Evolutionary conservation across 1,140 invertebrate genomes (phyloP).

Genomic region (Gryon sp.): DNA sequence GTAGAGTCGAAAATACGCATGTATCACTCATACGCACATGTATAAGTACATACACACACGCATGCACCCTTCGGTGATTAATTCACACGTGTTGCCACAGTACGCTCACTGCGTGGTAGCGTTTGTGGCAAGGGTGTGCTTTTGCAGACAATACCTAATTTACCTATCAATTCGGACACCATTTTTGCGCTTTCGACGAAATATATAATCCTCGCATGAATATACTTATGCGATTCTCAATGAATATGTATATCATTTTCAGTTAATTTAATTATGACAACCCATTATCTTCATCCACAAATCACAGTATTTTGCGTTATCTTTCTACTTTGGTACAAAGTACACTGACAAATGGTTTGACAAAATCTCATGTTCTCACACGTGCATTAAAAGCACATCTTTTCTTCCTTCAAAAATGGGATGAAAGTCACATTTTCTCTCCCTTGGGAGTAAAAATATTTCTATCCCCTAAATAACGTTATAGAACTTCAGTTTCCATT

Average conservation of each 20-base stretch:
- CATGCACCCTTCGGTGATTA: slow-evolving; percentile 71
- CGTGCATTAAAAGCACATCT: no score
- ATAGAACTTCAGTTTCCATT: no score
- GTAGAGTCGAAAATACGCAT: slow-evolving; percentile 70
- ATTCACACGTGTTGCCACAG: slow-evolving; percentile 71
- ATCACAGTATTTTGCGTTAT: background rate
- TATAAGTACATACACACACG: slow-evolving; percentile 39
- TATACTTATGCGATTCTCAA: slow-evolving; percentile 10
- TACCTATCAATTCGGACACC: slow-evolving; percentile 52
- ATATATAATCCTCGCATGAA: slow-evolving; percentile 21
- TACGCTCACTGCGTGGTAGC: slow-evolving; percentile 56
- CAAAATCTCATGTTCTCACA: no score
- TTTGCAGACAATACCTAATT: slow-evolving; percentile 56
- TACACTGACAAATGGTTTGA: no score
- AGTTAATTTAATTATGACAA: slow-evolving; percentile 46
- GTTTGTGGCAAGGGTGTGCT: slow-evolving; percentile 54
- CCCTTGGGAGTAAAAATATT: no score
- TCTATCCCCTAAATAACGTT: no score
- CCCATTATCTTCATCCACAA: slow-evolving; percentile 9
- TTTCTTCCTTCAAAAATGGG: no score
- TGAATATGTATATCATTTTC: slow-evolving; percentile 39
- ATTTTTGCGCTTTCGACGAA: slow-evolving; percentile 48
- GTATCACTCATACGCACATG: slow-evolving; percentile 72
- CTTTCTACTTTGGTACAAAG: no score
- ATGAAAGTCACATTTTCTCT: no score